Evolutionary conservation across 2,113 vertebrate species (phyloP).

Genomic region (Microtus ochrogaster): DNA sequence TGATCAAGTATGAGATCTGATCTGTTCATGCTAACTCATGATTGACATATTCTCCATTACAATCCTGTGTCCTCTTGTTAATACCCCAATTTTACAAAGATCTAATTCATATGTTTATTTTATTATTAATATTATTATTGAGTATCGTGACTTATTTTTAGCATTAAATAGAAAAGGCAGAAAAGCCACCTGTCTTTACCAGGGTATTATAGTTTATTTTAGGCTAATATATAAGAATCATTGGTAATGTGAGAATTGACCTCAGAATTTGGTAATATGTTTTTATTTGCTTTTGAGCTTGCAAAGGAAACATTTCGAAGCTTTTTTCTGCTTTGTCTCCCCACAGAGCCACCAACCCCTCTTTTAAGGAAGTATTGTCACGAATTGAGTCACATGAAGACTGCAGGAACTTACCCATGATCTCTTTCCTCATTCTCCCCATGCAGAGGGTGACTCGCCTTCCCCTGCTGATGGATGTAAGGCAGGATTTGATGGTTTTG

Average conservation of each 20-base stretch:
- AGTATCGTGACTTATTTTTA: neutral
- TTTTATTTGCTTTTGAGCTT: neutral
- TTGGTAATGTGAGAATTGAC: neutral
- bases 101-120: neutral
- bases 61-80: neutral
- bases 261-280: neutral
- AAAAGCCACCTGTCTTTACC: neutral
- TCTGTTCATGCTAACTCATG: neutral
- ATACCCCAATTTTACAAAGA: neutral
- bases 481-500: slow-evolving; percentile 49
- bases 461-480: slow-evolving; percentile 98
- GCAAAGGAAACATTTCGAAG: neutral
- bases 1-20: neutral
- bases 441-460: slow-evolving; percentile 99
- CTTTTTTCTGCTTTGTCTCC: neutral
- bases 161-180: neutral
- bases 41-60: neutral
- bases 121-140: neutral
- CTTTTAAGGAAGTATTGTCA: slow-evolving; percentile 93
- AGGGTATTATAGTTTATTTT: rapidly evolving
- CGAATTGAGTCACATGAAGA: slow-evolving; percentile 94
- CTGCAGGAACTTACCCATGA: slow-evolving; percentile 96
- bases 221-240: neutral
- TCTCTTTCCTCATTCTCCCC: slow-evolving; percentile 98
- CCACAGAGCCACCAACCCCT: slow-evolving; percentile 91